Evolutionary conservation across 2,888 invertebrate genomes (phyloP), one percentile per base, ranked within the genome.

Genomic region (Idaea biselata): DNA sequence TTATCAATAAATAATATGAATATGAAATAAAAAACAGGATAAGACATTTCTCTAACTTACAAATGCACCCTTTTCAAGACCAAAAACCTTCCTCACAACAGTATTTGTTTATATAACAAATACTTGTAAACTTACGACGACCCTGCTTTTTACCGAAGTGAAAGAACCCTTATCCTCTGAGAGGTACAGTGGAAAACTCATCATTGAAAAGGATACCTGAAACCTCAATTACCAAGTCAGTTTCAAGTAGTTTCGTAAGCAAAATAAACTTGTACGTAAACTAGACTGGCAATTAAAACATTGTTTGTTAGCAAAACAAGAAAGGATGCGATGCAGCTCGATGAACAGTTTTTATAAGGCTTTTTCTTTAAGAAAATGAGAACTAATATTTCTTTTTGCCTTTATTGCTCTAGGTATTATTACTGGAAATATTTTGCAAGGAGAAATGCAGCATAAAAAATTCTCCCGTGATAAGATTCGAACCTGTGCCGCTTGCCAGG

Each of bases 151-250:
- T 53, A 60, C 31, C 18, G 25, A 60, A 60, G 33, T 44, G 11
- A 55, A 16, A 55, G 7, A 56, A 11, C 56, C 18, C 18, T 14
- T 56, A 18, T 17, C 18, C 14, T 17, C 18, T 18, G 1, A 56
- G 56, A 17, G 18, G 18, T 18, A 56, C 18, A 11, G 56, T 56
- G 3, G 56, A 56, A 14, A 18, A 14, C 6, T 6, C 18, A 17
- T 17, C 18, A 16, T 8, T 18, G 11, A 56, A 18, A 18, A 56
- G 18, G 56, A 56, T 56, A 18, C 18, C 56, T 56, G 14, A 61
- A 64, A 66, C 67, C 66, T 58, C 64, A 73, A 73, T 76, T 78
- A 73, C 70, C 70, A 80, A 78, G 68, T 71, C 66, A 71, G 71
- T 72, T 57, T 66, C 62, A 69, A 74, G 72, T 72, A 73, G 60